These are phyloP conservation scores for Lethenteron camtschaticum DNA, from an alignment of 2,113 vertebrate genomes.

Conservation along the genomic window DNA sequence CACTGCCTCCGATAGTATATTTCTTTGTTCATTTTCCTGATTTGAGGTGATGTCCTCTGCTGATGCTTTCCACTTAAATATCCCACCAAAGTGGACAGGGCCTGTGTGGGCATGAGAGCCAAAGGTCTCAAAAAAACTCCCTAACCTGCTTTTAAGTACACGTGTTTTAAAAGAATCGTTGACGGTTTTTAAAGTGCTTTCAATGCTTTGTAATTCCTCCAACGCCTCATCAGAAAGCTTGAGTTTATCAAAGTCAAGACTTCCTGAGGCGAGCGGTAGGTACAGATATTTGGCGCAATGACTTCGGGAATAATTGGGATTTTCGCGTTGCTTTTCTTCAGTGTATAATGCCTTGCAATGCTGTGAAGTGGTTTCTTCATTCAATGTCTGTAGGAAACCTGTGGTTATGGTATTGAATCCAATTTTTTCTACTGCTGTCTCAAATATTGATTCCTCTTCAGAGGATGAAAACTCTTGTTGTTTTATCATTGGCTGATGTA, in stretches of 20 bases:
- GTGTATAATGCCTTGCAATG: conserved; percentile 7
- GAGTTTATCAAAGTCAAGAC: conserved; percentile 17
- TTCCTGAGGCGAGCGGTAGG: conserved; percentile 20
- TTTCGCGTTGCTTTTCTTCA: not conserved
- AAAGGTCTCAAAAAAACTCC: conserved; percentile 21
- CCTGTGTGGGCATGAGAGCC: conserved; percentile 23
- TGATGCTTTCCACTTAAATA: conserved; percentile 25
- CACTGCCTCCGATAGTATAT: no score
- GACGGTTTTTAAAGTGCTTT: conserved; percentile 10
- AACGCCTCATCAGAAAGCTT: conserved; percentile 17
- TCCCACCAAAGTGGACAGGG: conserved; percentile 24
- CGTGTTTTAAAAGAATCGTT: rapidly evolving
- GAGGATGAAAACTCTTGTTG: conserved; percentile 20
- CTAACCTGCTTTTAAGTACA: not conserved
- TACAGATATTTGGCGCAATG: conserved; percentile 18
- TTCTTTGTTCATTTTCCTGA: conserved; percentile 8
- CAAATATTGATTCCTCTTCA: conserved; percentile 17
- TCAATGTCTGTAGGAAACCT: not conserved
- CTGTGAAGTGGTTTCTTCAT: not conserved
- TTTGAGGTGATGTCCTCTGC: conserved; percentile 13
- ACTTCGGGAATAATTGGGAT: conserved; percentile 11
- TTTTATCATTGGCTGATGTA: conserved; percentile 10
- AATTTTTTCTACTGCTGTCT: conserved; percentile 14
- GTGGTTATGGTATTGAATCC: conserved; percentile 13
- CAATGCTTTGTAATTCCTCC: conserved; percentile 16